These are phyloP conservation scores for Torymus tubicola DNA, from an alignment of 2,888 invertebrate species.

Conservation along the genomic window DNA sequence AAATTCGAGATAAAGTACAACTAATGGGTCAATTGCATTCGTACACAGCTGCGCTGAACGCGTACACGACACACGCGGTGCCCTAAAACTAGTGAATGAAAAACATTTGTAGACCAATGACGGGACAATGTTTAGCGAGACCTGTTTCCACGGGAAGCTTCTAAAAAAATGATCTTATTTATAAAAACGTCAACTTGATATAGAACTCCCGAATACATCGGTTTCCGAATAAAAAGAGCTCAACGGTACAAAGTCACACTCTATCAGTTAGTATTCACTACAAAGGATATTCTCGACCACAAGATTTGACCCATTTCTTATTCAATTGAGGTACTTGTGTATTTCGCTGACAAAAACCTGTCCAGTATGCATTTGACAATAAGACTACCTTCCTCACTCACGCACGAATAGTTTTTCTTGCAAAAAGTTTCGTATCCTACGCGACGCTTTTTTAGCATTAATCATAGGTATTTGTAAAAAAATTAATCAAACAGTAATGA, in stretches of 20 bases:
- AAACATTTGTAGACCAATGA: no score
- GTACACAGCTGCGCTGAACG: no score
- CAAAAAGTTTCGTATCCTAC: no score
- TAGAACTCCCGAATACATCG: not conserved
- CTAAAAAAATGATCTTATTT: slow-evolving; percentile 15
- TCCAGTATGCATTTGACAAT: not conserved
- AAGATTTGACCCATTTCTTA: slow-evolving; percentile 34
- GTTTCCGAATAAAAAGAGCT: slow-evolving; percentile 9
- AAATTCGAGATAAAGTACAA: no score
- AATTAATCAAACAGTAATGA: no score
- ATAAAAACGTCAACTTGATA: slow-evolving; percentile 19
- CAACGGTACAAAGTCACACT: slow-evolving; percentile 19
- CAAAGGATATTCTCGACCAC: slow-evolving; percentile 42
- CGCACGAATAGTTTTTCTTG: slow-evolving; percentile 11
- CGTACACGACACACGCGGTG: no score
- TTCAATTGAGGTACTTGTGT: not conserved
- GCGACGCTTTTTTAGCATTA: not conserved
- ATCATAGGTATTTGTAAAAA: not conserved
- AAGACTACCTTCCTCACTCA: not conserved
- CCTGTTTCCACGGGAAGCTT: slow-evolving; percentile 2
- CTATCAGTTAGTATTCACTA: not conserved
- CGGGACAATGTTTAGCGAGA: no score
- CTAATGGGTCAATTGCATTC: no score
- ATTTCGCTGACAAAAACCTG: not conserved
- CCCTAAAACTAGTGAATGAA: no score